Conservation (phyloP, 64 coral and sea anemone species). For the Actinia equina region DNA sequence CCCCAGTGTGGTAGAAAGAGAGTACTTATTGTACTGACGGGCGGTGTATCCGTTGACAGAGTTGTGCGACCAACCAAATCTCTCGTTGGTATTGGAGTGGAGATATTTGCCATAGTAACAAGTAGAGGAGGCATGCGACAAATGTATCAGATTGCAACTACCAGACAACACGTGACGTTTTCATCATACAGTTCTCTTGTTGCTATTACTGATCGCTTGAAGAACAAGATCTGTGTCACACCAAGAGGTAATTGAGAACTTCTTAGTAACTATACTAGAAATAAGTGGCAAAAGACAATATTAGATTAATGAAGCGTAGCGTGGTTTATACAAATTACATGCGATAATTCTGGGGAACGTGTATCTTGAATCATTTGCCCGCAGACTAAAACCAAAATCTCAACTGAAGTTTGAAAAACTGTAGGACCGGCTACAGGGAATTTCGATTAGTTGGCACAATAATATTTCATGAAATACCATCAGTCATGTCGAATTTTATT, state of each 20-base stretch:
- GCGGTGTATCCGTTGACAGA: slow-evolving; percentile 34
- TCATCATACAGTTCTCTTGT: slow-evolving; percentile 5
- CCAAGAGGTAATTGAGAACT: slow-evolving; percentile 4
- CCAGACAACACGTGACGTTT: slow-evolving; percentile 22
- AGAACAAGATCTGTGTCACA: slow-evolving; percentile 33
- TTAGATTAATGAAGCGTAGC: no score
- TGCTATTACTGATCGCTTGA: slow-evolving; percentile 9
- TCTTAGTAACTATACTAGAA: not conserved
- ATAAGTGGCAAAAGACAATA: no score
- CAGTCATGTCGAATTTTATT: no score
- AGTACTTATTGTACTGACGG: slow-evolving; percentile 27
- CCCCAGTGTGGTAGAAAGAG: slow-evolving; percentile 57
- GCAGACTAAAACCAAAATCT: no score
- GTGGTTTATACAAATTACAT: no score
- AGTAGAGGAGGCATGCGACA: not conserved
- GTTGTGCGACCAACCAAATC: slow-evolving; percentile 9
- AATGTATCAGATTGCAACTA: slow-evolving; percentile 23
- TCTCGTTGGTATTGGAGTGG: slow-evolving; percentile 30
- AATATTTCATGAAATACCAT: no score
- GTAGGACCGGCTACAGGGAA: no score
- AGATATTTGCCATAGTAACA: slow-evolving; percentile 24
- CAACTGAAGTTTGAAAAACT: no score
- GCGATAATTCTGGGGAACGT: no score
- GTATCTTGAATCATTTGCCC: no score
- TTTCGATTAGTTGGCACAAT: no score